A percentile compares a stretch with the other conserved stretches of the same genome.
phyloP scores from a whole-genome alignment of 2,113 vertebrate species.

The Baryphthengus martii region DNA sequence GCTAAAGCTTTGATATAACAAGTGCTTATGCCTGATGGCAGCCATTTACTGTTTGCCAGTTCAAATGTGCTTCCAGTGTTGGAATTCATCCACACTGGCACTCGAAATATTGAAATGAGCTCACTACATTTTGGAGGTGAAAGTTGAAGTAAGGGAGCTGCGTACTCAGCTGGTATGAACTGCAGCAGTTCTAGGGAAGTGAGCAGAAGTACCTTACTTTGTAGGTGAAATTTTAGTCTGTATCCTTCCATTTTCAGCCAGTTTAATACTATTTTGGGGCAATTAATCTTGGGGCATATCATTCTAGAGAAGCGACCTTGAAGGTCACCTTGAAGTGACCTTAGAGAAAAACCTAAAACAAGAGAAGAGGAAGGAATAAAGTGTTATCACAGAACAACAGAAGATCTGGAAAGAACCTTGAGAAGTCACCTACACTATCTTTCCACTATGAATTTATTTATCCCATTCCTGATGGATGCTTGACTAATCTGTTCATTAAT shows the following conservation, averaged over 20 bases:
- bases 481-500: conserved; percentile 39
- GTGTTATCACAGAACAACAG: neutral
- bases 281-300: neutral
- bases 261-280: neutral
- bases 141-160: neutral
- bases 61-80: conserved; percentile 58
- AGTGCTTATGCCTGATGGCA: conserved; percentile 56
- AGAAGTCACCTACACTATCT: neutral
- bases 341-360: neutral
- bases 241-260: neutral
- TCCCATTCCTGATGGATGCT: neutral
- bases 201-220: neutral
- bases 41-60: conserved; percentile 67
- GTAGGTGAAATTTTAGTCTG: neutral
- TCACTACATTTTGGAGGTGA: conserved; percentile 24
- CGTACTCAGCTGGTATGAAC: neutral
- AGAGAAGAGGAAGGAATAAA: neutral
- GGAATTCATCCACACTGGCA: conserved; percentile 58
- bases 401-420: conserved; percentile 15
- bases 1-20: conserved; percentile 67
- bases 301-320: neutral
- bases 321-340: too few species aligned
- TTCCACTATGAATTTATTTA: neutral
- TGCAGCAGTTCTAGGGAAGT: neutral
- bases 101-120: conserved; percentile 55